Evolutionary conservation across 2,888 invertebrate species (phyloP).

Genomic region (Euspilapteryx auroguttella): DNA sequence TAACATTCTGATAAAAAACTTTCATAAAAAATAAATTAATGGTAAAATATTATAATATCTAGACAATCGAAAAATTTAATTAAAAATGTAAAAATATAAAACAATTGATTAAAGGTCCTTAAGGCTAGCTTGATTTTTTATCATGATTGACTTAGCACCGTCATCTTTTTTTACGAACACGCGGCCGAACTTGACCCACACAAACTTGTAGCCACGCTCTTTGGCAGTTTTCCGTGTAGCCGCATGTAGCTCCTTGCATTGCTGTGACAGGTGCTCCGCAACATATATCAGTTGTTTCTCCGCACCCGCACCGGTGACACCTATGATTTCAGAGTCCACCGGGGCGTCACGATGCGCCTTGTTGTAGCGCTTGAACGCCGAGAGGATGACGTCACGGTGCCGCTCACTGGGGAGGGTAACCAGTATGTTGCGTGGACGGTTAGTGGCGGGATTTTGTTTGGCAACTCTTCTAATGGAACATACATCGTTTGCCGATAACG

Average conservation of each 20-base stretch:
- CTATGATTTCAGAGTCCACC: too few species aligned
- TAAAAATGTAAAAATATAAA: too few species aligned
- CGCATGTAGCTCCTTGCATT: background rate
- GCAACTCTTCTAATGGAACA: too few species aligned
- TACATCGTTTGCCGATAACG: too few species aligned
- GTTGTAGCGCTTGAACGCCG: too few species aligned
- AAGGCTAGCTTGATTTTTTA: background rate
- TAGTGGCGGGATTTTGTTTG: too few species aligned
- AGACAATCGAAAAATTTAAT: background rate
- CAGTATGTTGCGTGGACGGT: too few species aligned
- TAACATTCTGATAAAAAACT: slow-evolving; percentile 1
- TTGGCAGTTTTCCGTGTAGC: background rate
- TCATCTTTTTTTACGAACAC: background rate
- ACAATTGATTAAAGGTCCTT: background rate
- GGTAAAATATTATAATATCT: background rate
- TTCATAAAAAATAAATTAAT: too few species aligned
- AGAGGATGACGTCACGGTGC: too few species aligned
- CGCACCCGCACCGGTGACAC: too few species aligned
- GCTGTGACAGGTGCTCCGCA: slow-evolving; percentile 1
- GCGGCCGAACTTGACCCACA: background rate
- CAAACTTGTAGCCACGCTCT: background rate
- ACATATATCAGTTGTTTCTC: background rate
- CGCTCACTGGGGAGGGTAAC: too few species aligned
- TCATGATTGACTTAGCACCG: background rate
- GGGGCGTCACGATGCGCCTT: too few species aligned